These are phyloP conservation scores for Gymnosoma rotundatum DNA, from an alignment of 2,888 invertebrate species.

Conservation along the genomic window DNA sequence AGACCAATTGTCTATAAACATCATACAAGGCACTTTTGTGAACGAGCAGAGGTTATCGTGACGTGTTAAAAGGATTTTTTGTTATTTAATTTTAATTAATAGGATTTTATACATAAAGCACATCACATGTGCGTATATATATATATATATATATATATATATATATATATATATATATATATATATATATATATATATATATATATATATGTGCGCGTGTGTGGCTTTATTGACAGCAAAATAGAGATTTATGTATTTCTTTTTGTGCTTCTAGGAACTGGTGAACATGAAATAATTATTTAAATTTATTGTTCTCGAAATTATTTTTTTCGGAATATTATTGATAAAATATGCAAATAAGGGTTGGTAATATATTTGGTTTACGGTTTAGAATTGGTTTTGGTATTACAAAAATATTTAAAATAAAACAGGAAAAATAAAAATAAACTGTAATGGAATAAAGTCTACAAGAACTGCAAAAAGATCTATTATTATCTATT, in stretches of 20 bases:
- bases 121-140: neutral
- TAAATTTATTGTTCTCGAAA: slow-evolving; percentile 20
- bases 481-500: too few relatives aligned
- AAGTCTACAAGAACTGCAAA: too few relatives aligned
- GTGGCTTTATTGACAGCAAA: slow-evolving; percentile 13
- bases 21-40: slow-evolving; percentile 24
- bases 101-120: slow-evolving; percentile 37
- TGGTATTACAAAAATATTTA: too few relatives aligned
- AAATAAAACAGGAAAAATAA: too few relatives aligned
- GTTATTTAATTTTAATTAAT: slow-evolving; percentile 63
- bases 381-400: neutral
- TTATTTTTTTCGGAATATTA: neutral
- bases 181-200: too few relatives aligned
- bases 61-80: slow-evolving; percentile 22
- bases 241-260: slow-evolving; percentile 28
- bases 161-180: too few relatives aligned
- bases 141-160: too few relatives aligned
- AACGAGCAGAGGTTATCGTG: slow-evolving; percentile 14
- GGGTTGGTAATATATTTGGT: neutral
- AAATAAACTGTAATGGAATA: too few relatives aligned
- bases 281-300: slow-evolving; percentile 3
- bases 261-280: neutral
- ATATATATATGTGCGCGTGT: neutral
- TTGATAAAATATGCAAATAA: too few relatives aligned
- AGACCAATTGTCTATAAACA: slow-evolving; percentile 63